A percentile compares a stretch with the other conserved stretches of the same genome.
These are phyloP conservation scores for Pyrocephalus nanus DNA, from an alignment of 2,797 vertebrate genomes.

Conservation along the genomic window DNA sequence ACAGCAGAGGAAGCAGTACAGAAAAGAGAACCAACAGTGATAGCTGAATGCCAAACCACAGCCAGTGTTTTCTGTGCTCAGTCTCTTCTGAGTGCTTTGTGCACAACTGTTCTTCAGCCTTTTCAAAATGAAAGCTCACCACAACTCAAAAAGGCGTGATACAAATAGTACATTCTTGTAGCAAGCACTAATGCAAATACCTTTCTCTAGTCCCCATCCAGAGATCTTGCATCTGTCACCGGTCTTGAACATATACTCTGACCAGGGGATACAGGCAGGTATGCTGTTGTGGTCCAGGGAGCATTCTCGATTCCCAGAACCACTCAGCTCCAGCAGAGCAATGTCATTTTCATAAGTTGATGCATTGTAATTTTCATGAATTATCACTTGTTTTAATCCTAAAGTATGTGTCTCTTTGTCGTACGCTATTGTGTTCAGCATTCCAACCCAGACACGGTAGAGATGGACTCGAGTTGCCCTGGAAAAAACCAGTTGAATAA, in stretches of 20 bases:
- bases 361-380: conserved; percentile 82
- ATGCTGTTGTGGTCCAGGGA: conserved; percentile 32
- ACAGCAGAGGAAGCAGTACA: not conserved
- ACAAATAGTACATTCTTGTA: not conserved
- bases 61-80: not conserved
- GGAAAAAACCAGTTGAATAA: not conserved
- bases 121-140: not conserved
- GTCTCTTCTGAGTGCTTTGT: not conserved
- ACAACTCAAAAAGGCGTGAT: not conserved
- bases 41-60: not conserved
- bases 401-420: conserved; percentile 65
- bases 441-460: conserved; percentile 82
- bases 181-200: conserved; percentile 68
- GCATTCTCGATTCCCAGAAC: conserved; percentile 13
- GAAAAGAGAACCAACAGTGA: not conserved
- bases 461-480: conserved; percentile 73
- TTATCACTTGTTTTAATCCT: conserved; percentile 70
- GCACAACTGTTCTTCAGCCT: not conserved
- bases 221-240: conserved; percentile 87
- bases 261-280: conserved; percentile 90
- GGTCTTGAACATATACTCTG: conserved; percentile 80
- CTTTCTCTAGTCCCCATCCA: conserved; percentile 87
- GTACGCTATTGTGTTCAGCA: conserved; percentile 65
- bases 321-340: conserved; percentile 84
- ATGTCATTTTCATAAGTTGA: conserved; percentile 89